Base-by-base conservation (phyloP, 2,888 invertebrate genomes). In the Oscheius myriophilus region DNA sequence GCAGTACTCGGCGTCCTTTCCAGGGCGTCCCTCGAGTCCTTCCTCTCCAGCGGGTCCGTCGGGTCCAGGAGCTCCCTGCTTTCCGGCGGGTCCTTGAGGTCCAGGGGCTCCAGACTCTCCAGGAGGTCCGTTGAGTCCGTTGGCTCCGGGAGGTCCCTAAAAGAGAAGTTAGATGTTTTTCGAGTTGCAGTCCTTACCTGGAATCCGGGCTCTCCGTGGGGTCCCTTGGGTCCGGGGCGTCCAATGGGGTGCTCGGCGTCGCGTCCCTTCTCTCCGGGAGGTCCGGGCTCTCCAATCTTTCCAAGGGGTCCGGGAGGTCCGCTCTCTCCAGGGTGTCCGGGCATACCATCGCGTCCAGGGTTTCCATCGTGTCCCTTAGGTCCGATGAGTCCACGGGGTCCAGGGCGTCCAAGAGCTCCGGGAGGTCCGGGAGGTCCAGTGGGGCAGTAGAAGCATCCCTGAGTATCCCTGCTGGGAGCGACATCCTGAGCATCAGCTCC, bases 371-470 rank as follows among this genome's bases (percentile, higher is more conserved):
- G 82, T 70, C 85, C 85, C 43, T 76, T 77, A 55, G 80, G 77
- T 69, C 85, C 85, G 43, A 73, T 54, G 53, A 82, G 76, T 69
- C 85, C 85, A 45, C 83, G 75, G 52, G 81, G 80, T 69, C 85
- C 85, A 52, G 83, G 81, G 49, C 83, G 67, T 67, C 85, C 85
- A 42, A 82, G 78, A 45, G 85, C 85, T 71, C 85, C 80, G 55
- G 79, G 80, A 64, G 80, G 79, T 67, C 80, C 81, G 39, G 79
- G 77, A 46, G 82, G 82, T 69, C 85, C 85, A 58, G 80, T 78
- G 52, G 85, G 85, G 71, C 85, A 85, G 64, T 84, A 75, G 82
- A 85, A 85, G 80, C 85, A 85, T 43, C 80, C 79, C 26, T 72
- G 74, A 51, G 78, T 77, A 25, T 80, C 80, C 45, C 75, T 69